Base-by-base conservation (phyloP, 2,888 invertebrate species). In the Pediacus dermestoides region DNA sequence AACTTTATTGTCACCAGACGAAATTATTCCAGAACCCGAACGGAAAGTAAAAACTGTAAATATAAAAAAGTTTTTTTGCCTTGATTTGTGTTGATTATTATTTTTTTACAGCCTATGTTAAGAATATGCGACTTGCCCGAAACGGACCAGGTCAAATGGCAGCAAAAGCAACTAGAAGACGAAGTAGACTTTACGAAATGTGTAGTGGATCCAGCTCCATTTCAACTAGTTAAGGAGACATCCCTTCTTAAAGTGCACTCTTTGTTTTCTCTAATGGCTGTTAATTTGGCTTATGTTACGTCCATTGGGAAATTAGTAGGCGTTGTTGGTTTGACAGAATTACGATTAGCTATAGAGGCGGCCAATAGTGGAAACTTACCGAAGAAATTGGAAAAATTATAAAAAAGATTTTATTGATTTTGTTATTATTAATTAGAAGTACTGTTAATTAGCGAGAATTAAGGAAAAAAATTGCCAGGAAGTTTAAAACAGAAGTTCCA, bases 221-320 rank as follows among this genome's bases (percentile, higher is more conserved):
- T 97, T 73, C 96, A 96, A 63, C 77, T 94, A 2, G 94, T 93
- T 1, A 91, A 92, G 61, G 78, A 87, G 52, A 94, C 94, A 2
- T 92, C 92, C 0, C 72, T 94, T 30, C 80, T 92, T 30, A 94
- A 93, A 75, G 76, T 76, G 45, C 57, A 59, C 35, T 58, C 57
- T 69, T 72, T 96, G 34, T 97, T 96, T 71, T 94, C 94, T 11
- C 85, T 97, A 74, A 80, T 97, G 53, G 94, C 93, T 11, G 85
- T 97, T 21, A 93, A 92, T 71, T 87, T 91, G 59, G 94, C 95
- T 0, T 97, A 96, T 67, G 96, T 97, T 12, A 96, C 96, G 0
- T 88, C 92, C 43, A 91, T 91, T 35, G 95, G 96, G 0, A 55
- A 89, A 48, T 78, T 97, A 2, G 88, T 96, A 4, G 97, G 97